phyloP scores from a whole-genome alignment of 2,113 vertebrate genomes.

The Callorhinus ursinus region DNA sequence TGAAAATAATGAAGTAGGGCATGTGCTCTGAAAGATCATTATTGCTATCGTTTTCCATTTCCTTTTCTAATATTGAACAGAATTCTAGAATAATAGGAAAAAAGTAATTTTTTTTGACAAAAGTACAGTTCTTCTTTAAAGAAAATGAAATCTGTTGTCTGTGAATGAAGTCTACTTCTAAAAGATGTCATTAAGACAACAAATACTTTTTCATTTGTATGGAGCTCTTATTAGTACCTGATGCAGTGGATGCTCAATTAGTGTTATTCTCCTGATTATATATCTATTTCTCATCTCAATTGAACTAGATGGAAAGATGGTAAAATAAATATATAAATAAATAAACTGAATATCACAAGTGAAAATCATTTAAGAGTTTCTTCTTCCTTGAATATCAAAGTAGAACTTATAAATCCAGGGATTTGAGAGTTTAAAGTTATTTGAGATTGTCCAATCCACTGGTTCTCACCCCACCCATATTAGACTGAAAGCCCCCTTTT shows the following conservation, averaged over 20 bases:
- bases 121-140: background rate
- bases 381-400: background rate
- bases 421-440: background rate
- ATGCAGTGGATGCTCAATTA: background rate
- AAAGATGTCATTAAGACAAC: background rate
- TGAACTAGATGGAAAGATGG: background rate
- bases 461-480: background rate
- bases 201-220: background rate
- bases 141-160: slow-evolving; percentile 19
- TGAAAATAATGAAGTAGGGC: slow-evolving; percentile 24
- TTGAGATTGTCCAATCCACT: background rate
- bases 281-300: background rate
- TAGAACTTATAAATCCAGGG: background rate
- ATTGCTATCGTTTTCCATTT: background rate
- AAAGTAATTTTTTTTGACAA: background rate
- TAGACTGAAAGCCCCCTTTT: background rate
- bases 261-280: background rate
- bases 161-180: background rate
- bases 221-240: background rate
- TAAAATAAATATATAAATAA: background rate
- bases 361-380: slow-evolving; percentile 36
- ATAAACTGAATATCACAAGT: background rate
- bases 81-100: background rate
- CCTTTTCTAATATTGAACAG: background rate
- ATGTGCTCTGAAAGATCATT: background rate